These are phyloP conservation scores for Tupaia tana DNA, from an alignment of 2,113 vertebrate genomes.

Conservation along the genomic window DNA sequence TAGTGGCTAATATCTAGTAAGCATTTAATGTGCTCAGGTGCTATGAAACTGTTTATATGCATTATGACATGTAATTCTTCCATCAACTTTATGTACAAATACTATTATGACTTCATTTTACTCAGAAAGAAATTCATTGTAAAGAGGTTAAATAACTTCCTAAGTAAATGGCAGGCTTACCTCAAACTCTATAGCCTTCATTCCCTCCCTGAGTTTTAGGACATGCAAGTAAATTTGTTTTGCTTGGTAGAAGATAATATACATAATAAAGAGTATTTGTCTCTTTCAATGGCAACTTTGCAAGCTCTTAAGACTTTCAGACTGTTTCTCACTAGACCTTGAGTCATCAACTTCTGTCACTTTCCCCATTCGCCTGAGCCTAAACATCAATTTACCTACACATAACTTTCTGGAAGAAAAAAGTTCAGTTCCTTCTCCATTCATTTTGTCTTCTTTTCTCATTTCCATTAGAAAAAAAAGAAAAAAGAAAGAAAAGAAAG, in stretches of 20 bases:
- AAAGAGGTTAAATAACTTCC: constrained; percentile 7
- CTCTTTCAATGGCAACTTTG: neutral
- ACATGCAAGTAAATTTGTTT: neutral
- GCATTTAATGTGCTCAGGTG: neutral
- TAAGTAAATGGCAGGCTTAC: constrained; percentile 9
- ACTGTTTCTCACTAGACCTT: neutral
- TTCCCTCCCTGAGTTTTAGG: neutral
- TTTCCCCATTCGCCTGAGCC: neutral
- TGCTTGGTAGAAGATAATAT: neutral
- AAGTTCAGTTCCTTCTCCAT: neutral
- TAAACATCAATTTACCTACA: neutral
- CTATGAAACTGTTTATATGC: neutral
- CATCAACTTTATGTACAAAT: neutral
- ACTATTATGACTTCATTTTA: neutral
- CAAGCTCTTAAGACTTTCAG: neutral
- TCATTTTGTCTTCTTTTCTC: neutral
- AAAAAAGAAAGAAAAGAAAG: no score
- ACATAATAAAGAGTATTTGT: neutral
- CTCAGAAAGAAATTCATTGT: neutral
- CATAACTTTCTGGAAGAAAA: neutral
- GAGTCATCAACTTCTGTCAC: neutral
- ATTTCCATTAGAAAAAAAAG: neutral
- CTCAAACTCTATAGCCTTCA: neutral
- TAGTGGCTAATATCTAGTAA: neutral
- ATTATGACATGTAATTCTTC: neutral